Evolutionary conservation across 1,140 invertebrate genomes (phyloP), one percentile per base, ranked within the genome.

Genomic region (Arctopsyche grandis): DNA sequence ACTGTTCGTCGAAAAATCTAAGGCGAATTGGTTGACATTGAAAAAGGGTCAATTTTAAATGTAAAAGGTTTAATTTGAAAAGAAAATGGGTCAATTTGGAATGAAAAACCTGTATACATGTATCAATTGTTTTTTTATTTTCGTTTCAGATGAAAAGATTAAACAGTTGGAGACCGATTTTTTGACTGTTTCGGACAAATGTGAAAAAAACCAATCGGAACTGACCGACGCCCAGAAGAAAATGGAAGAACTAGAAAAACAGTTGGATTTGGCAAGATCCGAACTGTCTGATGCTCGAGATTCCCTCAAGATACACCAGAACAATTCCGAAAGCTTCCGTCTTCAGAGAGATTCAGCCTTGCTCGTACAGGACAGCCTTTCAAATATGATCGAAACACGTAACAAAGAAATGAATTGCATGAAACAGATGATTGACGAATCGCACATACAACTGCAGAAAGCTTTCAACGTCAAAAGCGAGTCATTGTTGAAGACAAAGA

Each of bases 1-100:
- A 73, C 93, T 90, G 1, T 97, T 97, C 83, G 93, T 93, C 83
- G 93, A 93, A 85, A 96, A 98, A 83, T 94, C 94, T 85, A 86
- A 89, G 3, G 92, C 92, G 12, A 96, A 96, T 88, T 93, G 96
- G 81, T 92, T 91, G 84, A 92, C 97, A 85, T 85, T 97, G 14
- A n/a, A n/a, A n/a, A n/a, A n/a, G n/a, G n/a, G n/a, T n/a, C n/a
- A n/a, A n/a, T n/a, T n/a, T n/a, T n/a, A n/a, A n/a, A n/a, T n/a
- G n/a, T n/a, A n/a, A n/a, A n/a, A n/a, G n/a, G n/a, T n/a, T n/a
- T n/a, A n/a, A n/a, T n/a, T n/a, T n/a, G n/a, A n/a, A n/a, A n/a
- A n/a, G n/a, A n/a, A n/a, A n/a, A n/a, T n/a, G n/a, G n/a, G n/a
- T n/a, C n/a, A n/a, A n/a, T n/a, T n/a, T n/a, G n/a, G n/a, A n/a